Evolutionary conservation across 37 sponge, comb jelly and placozoan species (phyloP).

Genomic region (Bolinopsis microptera): DNA sequence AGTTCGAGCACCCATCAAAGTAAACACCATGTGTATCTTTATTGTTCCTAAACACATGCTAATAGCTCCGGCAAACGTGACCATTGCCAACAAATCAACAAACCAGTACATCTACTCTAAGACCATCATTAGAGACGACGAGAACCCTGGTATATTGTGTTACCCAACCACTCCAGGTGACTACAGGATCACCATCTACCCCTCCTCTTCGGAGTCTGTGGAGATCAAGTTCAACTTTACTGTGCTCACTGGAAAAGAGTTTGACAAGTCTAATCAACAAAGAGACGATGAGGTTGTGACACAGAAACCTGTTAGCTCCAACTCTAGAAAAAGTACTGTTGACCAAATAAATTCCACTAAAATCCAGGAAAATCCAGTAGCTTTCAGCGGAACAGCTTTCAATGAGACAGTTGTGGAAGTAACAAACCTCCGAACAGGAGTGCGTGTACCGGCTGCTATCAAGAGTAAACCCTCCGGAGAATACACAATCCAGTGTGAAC

Average conservation of each 20-base stretch:
- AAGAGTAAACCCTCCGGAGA: not conserved
- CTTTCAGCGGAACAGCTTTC: not conserved
- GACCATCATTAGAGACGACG: constrained; percentile 9
- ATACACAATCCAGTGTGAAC: constrained; percentile 26
- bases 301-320: not conserved
- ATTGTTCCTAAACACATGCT: constrained; percentile 21
- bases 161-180: constrained; percentile 29
- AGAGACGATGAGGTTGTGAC: not conserved
- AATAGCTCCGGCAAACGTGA: not conserved
- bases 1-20: not conserved
- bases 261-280: not conserved
- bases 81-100: not conserved
- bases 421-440: not conserved
- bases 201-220: not conserved
- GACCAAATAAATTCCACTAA: not conserved
- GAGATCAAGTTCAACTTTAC: constrained; percentile 35
- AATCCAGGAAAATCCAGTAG: not conserved
- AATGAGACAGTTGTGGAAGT: not conserved
- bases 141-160: not conserved
- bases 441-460: not conserved
- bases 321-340: not conserved
- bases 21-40: not conserved
- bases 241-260: not conserved
- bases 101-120: constrained; percentile 23
- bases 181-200: constrained; percentile 28